A percentile compares a stretch with the other conserved stretches of the same genome.
Conservation (phyloP, 1,140 invertebrate species). For the Acromyrmex heyeri region DNA sequence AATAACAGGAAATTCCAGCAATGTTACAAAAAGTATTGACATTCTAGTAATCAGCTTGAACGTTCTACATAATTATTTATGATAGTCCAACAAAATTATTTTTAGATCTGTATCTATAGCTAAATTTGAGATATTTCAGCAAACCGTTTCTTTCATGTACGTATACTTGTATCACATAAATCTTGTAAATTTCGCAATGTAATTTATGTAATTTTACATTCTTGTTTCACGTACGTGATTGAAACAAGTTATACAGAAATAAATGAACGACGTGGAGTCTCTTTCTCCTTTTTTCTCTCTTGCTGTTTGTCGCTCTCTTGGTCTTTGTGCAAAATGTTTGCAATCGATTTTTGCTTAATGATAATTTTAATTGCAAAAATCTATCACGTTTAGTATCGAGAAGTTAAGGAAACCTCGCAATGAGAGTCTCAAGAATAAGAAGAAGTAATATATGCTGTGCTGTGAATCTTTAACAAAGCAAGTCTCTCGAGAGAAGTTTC, state of each 20-base stretch:
- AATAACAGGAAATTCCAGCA: no score
- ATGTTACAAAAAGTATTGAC: no score
- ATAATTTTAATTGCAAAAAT: neutral
- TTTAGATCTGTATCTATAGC: no score
- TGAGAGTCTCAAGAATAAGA: neutral
- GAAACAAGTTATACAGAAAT: neutral
- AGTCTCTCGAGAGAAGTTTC: neutral
- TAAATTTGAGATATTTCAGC: no score
- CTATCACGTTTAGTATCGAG: neutral
- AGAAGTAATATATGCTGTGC: neutral
- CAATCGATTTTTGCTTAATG: neutral
- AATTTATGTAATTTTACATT: neutral
- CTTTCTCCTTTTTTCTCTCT: no score
- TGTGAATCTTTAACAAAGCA: neutral
- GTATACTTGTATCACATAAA: neutral
- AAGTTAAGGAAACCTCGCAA: neutral
- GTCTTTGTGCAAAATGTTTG: neutral
- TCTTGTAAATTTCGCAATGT: neutral
- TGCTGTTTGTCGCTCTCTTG: neutral
- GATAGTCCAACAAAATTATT: no score
- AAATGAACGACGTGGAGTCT: neutral
- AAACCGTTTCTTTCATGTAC: no score
- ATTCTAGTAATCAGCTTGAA: no score
- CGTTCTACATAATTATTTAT: no score
- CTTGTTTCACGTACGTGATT: neutral